Conservation (phyloP, 2,113 vertebrate species). For the Phylloscopus trochilus region DNA sequence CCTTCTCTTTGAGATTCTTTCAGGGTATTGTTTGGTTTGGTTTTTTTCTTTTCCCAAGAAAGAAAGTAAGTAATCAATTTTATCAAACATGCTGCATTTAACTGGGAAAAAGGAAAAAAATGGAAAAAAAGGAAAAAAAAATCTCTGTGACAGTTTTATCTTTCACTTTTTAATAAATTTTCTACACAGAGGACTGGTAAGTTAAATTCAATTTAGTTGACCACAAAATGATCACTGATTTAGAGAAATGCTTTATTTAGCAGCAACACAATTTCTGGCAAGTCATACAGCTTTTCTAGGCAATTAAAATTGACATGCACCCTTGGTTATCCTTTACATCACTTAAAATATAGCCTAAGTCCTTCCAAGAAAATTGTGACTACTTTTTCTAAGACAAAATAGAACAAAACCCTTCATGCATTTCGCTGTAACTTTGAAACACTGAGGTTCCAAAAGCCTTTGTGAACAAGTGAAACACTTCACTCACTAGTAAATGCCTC, state of each 20-base stretch:
- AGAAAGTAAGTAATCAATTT: neutral
- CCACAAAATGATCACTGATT: neutral
- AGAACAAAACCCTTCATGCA: neutral
- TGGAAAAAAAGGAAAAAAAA: neutral
- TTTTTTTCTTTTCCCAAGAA: accelerated
- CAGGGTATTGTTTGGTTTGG: too few relatives aligned
- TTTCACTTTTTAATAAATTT: neutral
- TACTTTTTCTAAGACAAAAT: neutral
- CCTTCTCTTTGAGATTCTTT: neutral
- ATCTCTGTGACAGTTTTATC: neutral
- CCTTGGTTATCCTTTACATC: neutral
- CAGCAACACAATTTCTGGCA: neutral
- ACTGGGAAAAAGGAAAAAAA: neutral
- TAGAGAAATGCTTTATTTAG: neutral
- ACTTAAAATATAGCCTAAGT: neutral
- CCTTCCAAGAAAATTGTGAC: neutral
- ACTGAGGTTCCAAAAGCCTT: neutral
- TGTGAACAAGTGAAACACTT: neutral
- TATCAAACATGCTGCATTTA: neutral
- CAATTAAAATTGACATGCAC: neutral
- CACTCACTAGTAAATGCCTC: neutral
- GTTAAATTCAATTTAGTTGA: neutral
- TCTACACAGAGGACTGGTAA: neutral
- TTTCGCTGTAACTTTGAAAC: neutral
- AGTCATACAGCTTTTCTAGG: neutral